Base-by-base conservation (phyloP, 2,888 invertebrate species). In the Margaritifera margaritifera region DNA sequence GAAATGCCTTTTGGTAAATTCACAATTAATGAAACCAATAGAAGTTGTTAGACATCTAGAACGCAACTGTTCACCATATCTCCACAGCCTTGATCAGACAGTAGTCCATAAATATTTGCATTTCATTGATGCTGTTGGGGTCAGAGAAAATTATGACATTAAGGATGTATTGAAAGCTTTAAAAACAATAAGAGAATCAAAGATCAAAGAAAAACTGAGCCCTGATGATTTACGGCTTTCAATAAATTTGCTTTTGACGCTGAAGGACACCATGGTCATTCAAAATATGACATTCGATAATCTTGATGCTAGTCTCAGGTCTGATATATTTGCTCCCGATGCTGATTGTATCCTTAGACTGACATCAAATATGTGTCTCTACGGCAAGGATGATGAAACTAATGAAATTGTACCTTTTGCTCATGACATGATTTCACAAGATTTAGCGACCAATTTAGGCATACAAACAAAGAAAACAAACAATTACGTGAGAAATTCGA, bases 391-490 rank as follows among this genome's bases (percentile, higher is more conserved):
- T 18, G 71, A 75, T 76, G 60, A 82, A 5, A 73, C 71, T 59
- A 77, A 75, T 61, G 72, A 79, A 64, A 72, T 27, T 19, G 3
- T 42, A 4, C 60, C 68, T 25, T 74, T 68, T 55, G 69, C 65
- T 22, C 74, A 80, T 63, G 71, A 68, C 1, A 70, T 63, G 51
- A 79, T 85, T 19, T 78, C 83, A 4, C 77, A 69, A 42, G 65
- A 76, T 27, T 74, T 80, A 27, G 82, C 82, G 27, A 80, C 78
- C 68, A 75, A 69, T 63, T 71, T 85, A 11, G 79, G 78, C 20
- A 69, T 79, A 1, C 72, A 66, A 24, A 68, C 72, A 25, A 69
- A 71, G 50, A 57, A 52, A 61, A 50, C 54, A 22, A 42, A 2
- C 11, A 3, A 63, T n/a, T 8, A 54, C 8, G 50, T 8, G 1